Evolutionary conservation across 2,888 invertebrate species (phyloP), one percentile per base, ranked within the genome.

Genomic region (Platerodrilus igneus): DNA sequence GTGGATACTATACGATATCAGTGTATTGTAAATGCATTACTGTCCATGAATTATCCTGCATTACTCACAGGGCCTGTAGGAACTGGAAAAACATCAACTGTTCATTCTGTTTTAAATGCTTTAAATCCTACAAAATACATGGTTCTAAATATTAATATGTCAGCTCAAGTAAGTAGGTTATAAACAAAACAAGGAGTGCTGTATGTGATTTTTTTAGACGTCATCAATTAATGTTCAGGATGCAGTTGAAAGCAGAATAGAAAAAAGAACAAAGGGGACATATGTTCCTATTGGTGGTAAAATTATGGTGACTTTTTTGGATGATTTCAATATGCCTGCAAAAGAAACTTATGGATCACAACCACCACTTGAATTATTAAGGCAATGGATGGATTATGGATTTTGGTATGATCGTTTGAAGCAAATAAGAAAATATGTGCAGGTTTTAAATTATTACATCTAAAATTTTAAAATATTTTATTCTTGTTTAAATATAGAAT

Each of bases 301-400:
- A 70, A 82, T 74, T 49, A 79, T 93, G 78, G 78, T 92, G 40
- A 78, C 85, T 5, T 91, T 90, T 63, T 78, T 93, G 79, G 93
- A 93, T 63, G 92, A 93, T 63, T 82, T 93, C 56, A 92, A 92
- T 70, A 91, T 92, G 90, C 92, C 92, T 0, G 86, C 85, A 4
- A 86, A 87, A 50, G 92, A 93, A 59, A 76, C 76, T 8, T 92
- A 88, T 60, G 92, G 91, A 0, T 88, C 91, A 0, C 91, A 92
- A 64, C 90, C 92, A 3, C 89, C 92, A 0, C 68, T 93, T 4
- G 92, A 93, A 65, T 70, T 92, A 28, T 72, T 92, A 31, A 72
- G 86, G 10, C 82, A 90, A 53, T 90, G 88, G 88, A 75, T 89
- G 39, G 90, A 89, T 68, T 90, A 92, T 59, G 85, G 85, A 2